Evolutionary conservation across 2,888 invertebrate genomes (phyloP).

Genomic region (Rhagonycha fulva): DNA sequence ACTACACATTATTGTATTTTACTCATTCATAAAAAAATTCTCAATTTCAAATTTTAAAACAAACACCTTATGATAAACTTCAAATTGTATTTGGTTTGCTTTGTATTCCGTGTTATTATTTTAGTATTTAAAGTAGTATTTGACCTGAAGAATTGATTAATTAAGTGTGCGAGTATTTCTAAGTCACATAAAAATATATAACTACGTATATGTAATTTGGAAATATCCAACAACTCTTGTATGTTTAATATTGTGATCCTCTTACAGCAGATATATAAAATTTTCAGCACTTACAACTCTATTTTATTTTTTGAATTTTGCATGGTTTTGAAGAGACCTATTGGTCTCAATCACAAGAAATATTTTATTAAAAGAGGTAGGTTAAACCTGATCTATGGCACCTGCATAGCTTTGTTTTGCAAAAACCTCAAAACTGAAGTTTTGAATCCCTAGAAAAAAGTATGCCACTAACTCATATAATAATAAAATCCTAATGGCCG

Average conservation of each 20-base stretch:
- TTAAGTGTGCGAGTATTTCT: slow-evolving; percentile 18
- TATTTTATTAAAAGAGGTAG: no score
- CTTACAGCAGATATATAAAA: slow-evolving; percentile 6
- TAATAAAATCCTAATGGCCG: no score
- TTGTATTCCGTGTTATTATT: background rate
- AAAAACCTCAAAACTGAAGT: no score
- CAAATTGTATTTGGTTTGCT: background rate
- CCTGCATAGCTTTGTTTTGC: no score
- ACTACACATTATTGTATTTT: no score
- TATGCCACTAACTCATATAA: no score
- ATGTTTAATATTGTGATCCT: slow-evolving; percentile 11
- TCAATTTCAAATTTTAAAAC: background rate
- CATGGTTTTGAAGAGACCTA: no score
- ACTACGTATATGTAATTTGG: background rate
- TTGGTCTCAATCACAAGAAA: no score
- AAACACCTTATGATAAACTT: background rate
- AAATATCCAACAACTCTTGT: slow-evolving; percentile 1
- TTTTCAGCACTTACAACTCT: background rate
- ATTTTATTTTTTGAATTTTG: background rate
- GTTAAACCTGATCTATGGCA: no score
- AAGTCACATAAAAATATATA: slow-evolving; percentile 14
- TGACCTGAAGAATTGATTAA: background rate
- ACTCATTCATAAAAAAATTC: no score
- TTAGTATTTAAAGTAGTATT: background rate
- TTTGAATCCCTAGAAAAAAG: no score